Percentiles rank a stretch among this genome's conserved stretches.
phyloP scores from a whole-genome alignment of 2,797 vertebrate genomes.

The Pitangus sulphuratus region DNA sequence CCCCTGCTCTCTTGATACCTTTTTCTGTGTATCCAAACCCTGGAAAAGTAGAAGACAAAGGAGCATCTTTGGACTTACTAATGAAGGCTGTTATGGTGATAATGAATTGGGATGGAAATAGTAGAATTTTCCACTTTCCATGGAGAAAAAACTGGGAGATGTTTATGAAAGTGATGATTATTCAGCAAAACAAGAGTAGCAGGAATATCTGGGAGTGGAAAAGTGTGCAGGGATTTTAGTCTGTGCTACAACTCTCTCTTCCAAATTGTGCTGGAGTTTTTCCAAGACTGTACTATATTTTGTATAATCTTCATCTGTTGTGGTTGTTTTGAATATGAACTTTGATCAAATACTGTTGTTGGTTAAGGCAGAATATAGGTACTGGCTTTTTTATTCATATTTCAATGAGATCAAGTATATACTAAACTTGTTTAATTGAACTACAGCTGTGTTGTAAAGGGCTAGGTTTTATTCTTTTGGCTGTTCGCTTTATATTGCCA shows the following conservation, averaged over 20 bases:
- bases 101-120: neutral
- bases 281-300: neutral
- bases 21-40: neutral
- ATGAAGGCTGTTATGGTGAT: neutral
- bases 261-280: neutral
- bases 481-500: neutral
- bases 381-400: neutral
- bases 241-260: neutral
- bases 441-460: neutral
- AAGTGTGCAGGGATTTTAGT: neutral
- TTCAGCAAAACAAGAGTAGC: neutral
- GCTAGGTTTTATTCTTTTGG: neutral
- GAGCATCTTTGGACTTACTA: neutral
- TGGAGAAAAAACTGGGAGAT: neutral
- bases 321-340: neutral
- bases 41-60: neutral
- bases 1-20: neutral
- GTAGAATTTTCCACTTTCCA: neutral
- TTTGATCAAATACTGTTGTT: neutral
- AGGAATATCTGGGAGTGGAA: neutral
- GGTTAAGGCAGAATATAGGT: neutral
- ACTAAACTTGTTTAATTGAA: neutral
- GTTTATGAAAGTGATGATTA: neutral
- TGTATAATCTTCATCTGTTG: neutral
- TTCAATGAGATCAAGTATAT: neutral